phyloP scores from a whole-genome alignment of 2,113 vertebrate genomes.

The Sorex fumeus region DNA sequence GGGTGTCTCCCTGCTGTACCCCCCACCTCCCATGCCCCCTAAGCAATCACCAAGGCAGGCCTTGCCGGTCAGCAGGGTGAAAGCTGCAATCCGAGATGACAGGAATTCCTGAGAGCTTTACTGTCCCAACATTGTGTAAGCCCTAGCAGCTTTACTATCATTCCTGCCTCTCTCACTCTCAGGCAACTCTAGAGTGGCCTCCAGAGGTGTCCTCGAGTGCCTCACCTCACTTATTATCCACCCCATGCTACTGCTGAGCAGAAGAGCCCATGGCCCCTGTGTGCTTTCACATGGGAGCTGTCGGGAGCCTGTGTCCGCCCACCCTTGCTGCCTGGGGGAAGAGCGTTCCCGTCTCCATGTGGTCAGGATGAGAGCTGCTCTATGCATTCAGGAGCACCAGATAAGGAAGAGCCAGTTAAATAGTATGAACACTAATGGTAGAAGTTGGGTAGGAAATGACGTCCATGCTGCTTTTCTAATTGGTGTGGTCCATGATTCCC shows the following conservation, averaged over 20 bases:
- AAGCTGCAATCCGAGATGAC: no score
- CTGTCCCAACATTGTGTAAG: neutral
- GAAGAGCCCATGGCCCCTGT: no score
- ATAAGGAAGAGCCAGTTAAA: neutral
- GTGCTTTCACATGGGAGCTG: neutral
- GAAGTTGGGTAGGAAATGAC: no score
- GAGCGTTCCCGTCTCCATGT: neutral
- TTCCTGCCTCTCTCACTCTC: neutral
- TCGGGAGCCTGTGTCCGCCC: neutral
- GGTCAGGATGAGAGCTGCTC: neutral
- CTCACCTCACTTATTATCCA: neutral
- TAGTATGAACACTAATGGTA: neutral
- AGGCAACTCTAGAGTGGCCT: neutral
- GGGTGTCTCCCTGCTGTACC: neutral
- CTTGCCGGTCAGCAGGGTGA: no score
- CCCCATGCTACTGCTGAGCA: rapidly evolving
- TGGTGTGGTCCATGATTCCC: neutral
- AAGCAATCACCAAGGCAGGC: no score
- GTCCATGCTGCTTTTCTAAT: neutral
- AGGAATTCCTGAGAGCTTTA: no score
- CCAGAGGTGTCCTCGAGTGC: neutral
- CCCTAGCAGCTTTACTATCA: neutral
- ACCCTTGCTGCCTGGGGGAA: neutral
- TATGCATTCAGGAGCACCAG: neutral
- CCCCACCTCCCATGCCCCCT: neutral